Evolutionary conservation across 37 sponge, comb jelly and placozoan genomes (phyloP).

Genomic region (Ianthella basta): DNA sequence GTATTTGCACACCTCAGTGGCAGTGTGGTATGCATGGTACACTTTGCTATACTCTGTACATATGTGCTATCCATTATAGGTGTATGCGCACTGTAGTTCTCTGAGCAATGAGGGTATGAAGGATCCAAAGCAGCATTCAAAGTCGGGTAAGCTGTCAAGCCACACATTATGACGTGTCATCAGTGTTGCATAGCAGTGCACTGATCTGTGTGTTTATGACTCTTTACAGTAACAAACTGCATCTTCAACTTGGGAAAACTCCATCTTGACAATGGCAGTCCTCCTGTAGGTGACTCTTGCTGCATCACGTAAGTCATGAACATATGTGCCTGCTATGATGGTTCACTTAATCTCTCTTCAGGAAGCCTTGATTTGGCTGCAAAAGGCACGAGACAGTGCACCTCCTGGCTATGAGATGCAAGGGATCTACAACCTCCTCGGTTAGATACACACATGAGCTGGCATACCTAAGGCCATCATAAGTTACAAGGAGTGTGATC

Average conservation of each 20-base stretch:
- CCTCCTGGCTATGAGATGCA: constrained; percentile 20
- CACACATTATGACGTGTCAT: no score
- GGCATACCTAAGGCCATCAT: no score
- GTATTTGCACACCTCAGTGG: no score
- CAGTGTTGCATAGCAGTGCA: background rate
- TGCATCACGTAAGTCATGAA: background rate
- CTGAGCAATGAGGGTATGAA: constrained; percentile 50
- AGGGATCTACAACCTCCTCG: constrained; percentile 32
- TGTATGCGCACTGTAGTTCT: constrained; percentile 36
- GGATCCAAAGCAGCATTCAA: constrained; percentile 48
- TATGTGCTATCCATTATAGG: background rate
- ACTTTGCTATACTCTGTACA: no score
- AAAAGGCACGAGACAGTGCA: background rate
- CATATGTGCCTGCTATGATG: background rate
- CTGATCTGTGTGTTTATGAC: background rate
- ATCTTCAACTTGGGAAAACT: constrained; percentile 43
- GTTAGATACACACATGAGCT: background rate
- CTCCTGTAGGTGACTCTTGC: background rate
- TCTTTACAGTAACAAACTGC: constrained; percentile 35
- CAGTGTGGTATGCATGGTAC: background rate
- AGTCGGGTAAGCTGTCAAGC: constrained; percentile 5
- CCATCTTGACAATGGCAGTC: background rate
- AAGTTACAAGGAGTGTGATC: background rate
- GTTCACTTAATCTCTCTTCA: background rate
- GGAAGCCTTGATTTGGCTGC: constrained; percentile 7